These are phyloP conservation scores for Dorcus parallelipipedus DNA, from an alignment of 2,888 invertebrate species.

Conservation along the genomic window DNA sequence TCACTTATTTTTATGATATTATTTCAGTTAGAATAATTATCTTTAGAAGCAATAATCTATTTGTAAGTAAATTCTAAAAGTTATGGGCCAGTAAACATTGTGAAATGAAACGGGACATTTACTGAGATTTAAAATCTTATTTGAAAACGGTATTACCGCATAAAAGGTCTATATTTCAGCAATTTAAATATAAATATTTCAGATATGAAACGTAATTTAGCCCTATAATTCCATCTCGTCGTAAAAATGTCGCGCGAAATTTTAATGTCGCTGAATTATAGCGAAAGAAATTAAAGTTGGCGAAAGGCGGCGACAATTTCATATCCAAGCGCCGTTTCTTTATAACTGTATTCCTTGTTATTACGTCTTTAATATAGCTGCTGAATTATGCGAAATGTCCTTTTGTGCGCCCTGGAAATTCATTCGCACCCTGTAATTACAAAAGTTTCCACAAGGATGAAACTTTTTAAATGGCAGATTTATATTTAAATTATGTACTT, in stretches of 20 bases:
- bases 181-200: slow-evolving; percentile 31
- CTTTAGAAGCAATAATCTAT: too few relatives aligned
- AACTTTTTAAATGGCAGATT: too few relatives aligned
- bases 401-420: slow-evolving; percentile 8
- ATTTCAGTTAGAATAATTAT: too few relatives aligned
- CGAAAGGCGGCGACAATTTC: slow-evolving; percentile 25
- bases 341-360: slow-evolving; percentile 26
- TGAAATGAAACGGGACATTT: too few relatives aligned
- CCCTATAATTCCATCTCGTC: slow-evolving; percentile 21
- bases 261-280: slow-evolving; percentile 28
- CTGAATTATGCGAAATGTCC: slow-evolving; percentile 27
- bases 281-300: slow-evolving; percentile 27
- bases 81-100: too few relatives aligned
- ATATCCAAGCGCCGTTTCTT: slow-evolving; percentile 25
- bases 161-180: slow-evolving; percentile 5
- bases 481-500: too few relatives aligned
- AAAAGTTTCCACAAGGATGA: too few relatives aligned
- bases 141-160: too few relatives aligned
- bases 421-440: too few relatives aligned
- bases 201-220: slow-evolving; percentile 25
- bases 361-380: slow-evolving; percentile 28
- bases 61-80: too few relatives aligned
- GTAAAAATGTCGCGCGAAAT: slow-evolving; percentile 27
- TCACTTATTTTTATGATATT: too few relatives aligned
- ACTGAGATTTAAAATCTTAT: too few relatives aligned